These are phyloP conservation scores for Drosophila colorata DNA, from an alignment of 2,888 invertebrate species.

Conservation along the genomic window DNA sequence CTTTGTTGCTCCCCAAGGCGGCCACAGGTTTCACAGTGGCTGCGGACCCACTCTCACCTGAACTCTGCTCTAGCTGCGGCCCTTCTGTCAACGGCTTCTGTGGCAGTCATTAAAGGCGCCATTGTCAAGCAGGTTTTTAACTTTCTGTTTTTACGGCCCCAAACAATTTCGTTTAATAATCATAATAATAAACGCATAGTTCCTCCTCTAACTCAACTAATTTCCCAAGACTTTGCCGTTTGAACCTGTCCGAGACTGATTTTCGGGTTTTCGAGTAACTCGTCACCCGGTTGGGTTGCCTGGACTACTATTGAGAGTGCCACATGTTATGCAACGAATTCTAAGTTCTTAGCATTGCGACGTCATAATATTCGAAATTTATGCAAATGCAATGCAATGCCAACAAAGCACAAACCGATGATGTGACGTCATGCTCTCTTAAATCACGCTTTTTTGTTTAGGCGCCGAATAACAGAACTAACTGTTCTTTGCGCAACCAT, in stretches of 20 bases:
- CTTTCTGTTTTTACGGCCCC: conserved; percentile 69
- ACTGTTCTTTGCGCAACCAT: no score
- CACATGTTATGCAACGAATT: no score
- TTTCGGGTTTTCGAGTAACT: conserved; percentile 1
- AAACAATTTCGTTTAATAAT: conserved; percentile 67
- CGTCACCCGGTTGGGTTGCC: no score
- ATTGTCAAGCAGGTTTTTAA: conserved; percentile 63
- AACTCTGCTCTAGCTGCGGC: conserved; percentile 43
- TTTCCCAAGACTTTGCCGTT: conserved; percentile 59
- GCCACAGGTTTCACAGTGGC: conserved; percentile 24
- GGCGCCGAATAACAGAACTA: no score
- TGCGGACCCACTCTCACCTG: conserved; percentile 53
- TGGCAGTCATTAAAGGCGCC: conserved; percentile 63
- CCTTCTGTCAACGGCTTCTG: conserved; percentile 67
- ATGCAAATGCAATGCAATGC: no score
- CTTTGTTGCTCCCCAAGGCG: conserved; percentile 34
- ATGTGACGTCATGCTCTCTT: no score
- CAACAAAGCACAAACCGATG: no score
- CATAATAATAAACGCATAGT: conserved; percentile 38
- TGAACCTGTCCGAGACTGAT: conserved; percentile 53
- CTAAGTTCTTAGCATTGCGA: no score
- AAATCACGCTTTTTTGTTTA: no score
- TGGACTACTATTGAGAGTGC: no score
- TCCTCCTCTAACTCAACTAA: conserved; percentile 41
- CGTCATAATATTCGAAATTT: no score